Evolutionary conservation across 2,888 invertebrate species (phyloP).

Genomic region (Miltochrista miniata): DNA sequence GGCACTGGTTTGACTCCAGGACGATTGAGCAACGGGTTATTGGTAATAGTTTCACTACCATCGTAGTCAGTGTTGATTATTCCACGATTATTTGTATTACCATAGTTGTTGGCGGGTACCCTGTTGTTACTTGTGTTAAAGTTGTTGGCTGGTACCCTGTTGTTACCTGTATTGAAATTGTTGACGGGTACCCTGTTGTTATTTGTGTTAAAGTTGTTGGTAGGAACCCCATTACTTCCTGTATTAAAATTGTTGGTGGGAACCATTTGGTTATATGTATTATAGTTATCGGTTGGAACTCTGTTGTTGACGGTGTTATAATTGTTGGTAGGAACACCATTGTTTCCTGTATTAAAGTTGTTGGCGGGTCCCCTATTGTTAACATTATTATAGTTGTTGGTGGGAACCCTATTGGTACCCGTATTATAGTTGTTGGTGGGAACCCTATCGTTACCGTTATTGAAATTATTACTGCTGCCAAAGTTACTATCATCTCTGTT

Average conservation of each 20-base stretch:
- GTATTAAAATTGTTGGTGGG: background rate
- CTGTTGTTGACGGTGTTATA: background rate
- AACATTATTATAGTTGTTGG: no score
- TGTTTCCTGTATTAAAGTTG: background rate
- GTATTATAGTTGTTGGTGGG: background rate
- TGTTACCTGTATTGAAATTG: background rate
- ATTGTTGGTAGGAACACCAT: background rate
- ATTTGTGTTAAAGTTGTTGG: background rate
- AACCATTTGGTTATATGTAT: background rate
- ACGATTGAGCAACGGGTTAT: constrained; percentile 8
- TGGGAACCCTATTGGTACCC: constrained; percentile 2
- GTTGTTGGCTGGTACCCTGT: constrained; percentile 1
- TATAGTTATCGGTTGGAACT: background rate
- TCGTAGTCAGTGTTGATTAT: constrained; percentile 27
- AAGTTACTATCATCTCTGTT: background rate
- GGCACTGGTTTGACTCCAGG: constrained; percentile 62
- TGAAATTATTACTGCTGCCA: background rate
- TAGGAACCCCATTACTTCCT: background rate
- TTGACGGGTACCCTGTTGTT: background rate
- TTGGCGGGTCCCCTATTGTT: constrained; percentile 7
- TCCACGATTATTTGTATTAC: constrained; percentile 1
- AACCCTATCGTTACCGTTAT: constrained; percentile 6
- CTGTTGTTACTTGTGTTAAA: constrained; percentile 5
- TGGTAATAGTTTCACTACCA: constrained; percentile 13
- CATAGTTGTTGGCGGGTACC: background rate